A percentile compares a stretch with the other conserved stretches of the same genome.
These are phyloP conservation scores for Megamerina dolium DNA, from an alignment of 2,888 invertebrate genomes.

Conservation along the genomic window DNA sequence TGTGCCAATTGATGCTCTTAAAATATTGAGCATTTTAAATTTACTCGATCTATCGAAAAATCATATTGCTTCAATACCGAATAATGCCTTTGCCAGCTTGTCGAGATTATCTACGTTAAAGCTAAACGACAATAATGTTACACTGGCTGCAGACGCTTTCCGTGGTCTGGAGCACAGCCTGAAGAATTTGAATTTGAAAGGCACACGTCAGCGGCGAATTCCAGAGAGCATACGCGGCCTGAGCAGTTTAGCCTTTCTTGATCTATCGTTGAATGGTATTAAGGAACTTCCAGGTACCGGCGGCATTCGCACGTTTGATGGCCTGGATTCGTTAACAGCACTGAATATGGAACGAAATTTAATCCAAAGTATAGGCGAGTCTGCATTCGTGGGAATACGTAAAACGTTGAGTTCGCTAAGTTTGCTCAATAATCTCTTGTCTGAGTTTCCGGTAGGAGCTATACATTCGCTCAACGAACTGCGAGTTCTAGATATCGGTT, in stretches of 20 bases:
- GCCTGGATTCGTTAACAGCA: constrained; percentile 69
- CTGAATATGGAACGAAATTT: constrained; percentile 84
- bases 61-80: constrained; percentile 64
- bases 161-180: constrained; percentile 73
- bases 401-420: constrained; percentile 82
- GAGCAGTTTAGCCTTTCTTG: constrained; percentile 75
- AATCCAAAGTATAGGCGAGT: constrained; percentile 68
- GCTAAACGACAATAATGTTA: constrained; percentile 81
- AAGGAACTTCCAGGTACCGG: constrained; percentile 70
- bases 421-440: constrained; percentile 78
- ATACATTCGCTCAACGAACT: constrained; percentile 71
- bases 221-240: constrained; percentile 75
- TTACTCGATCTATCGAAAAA: constrained; percentile 82
- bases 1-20: constrained; percentile 70
- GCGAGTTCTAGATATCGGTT: constrained; percentile 85
- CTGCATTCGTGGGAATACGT: constrained; percentile 73
- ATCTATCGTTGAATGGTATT: constrained; percentile 83
- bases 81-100: constrained; percentile 69
- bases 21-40: constrained; percentile 62
- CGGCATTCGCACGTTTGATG: constrained; percentile 65
- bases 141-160: constrained; percentile 64
- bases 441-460: constrained; percentile 80
- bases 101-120: constrained; percentile 72
- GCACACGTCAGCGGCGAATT: constrained; percentile 71
- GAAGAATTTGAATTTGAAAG: constrained; percentile 85